Evolutionary conservation across 2,113 vertebrate species (phyloP).

Genomic region (Meleagris gallopavo): DNA sequence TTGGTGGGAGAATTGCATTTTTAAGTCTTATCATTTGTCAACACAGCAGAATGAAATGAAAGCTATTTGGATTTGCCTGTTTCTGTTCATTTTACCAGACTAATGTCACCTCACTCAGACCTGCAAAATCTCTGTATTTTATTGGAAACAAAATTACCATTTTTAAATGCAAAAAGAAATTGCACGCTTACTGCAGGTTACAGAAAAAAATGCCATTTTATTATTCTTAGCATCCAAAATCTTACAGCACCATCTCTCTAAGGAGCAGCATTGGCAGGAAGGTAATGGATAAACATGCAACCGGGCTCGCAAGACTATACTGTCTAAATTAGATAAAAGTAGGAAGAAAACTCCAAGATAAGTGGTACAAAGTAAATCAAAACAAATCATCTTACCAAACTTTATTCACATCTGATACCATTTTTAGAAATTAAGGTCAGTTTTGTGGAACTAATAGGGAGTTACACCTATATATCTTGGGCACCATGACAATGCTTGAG

Average conservation of each 20-base stretch:
- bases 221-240: conserved; percentile 75
- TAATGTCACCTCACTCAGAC: conserved; percentile 55
- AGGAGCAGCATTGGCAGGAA: conserved; percentile 69
- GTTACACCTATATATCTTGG: conserved; percentile 87
- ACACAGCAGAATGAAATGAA: conserved; percentile 52
- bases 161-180: conserved; percentile 58
- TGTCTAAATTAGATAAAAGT: conserved; percentile 84
- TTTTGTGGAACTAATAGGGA: conserved; percentile 87
- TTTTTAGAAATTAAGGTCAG: conserved; percentile 90
- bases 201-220: conserved; percentile 62
- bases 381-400: conserved; percentile 86
- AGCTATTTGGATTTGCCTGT: conserved; percentile 40
- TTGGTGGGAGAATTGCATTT: conserved; percentile 52
- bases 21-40: conserved; percentile 58
- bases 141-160: conserved; percentile 40
- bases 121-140: conserved; percentile 25
- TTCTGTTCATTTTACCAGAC: conserved; percentile 47
- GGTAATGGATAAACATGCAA: conserved; percentile 78
- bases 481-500: conserved; percentile 84
- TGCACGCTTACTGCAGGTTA: conserved; percentile 48
- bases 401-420: conserved; percentile 88
- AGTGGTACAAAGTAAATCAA: conserved; percentile 86
- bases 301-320: conserved; percentile 68
- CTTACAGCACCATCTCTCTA: conserved; percentile 75
- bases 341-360: conserved; percentile 83